Conservation (phyloP, 2,888 invertebrate genomes). For the Formica aserva region DNA sequence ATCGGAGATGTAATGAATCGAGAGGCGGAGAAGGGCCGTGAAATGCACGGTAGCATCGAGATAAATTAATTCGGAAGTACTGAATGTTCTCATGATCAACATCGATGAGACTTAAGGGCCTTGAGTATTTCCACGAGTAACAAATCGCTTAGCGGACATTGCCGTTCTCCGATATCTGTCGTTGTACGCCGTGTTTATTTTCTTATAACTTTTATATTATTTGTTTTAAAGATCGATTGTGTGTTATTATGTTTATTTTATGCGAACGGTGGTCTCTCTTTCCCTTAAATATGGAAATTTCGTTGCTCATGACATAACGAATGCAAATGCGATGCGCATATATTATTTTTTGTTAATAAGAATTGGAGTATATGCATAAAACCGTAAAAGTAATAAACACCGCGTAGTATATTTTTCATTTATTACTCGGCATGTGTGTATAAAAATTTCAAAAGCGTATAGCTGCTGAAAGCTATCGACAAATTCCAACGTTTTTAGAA, state of each 20-base stretch:
- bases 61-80: slow-evolving; percentile 62
- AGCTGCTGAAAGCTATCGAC: neutral
- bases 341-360: slow-evolving; percentile 45
- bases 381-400: slow-evolving; percentile 30
- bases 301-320: slow-evolving; percentile 9
- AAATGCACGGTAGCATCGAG: slow-evolving; percentile 40
- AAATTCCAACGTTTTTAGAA: neutral
- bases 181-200: neutral
- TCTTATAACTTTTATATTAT: neutral
- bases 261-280: slow-evolving; percentile 10
- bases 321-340: slow-evolving; percentile 47
- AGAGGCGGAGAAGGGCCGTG: slow-evolving; percentile 30
- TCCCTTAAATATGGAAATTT: slow-evolving; percentile 32
- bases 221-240: slow-evolving; percentile 17
- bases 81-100: slow-evolving; percentile 47
- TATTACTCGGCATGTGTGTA: slow-evolving; percentile 9
- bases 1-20: slow-evolving; percentile 54
- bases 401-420: slow-evolving; percentile 29
- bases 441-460: slow-evolving; percentile 34
- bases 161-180: neutral
- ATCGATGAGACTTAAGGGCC: slow-evolving; percentile 48
- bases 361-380: slow-evolving; percentile 44
- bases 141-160: neutral
- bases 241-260: slow-evolving; percentile 39
- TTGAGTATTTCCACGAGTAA: slow-evolving; percentile 11